Evolutionary conservation across 2,797 vertebrate genomes (phyloP), one percentile per base, ranked within the genome.

Genomic region (Allobates femoralis): DNA sequence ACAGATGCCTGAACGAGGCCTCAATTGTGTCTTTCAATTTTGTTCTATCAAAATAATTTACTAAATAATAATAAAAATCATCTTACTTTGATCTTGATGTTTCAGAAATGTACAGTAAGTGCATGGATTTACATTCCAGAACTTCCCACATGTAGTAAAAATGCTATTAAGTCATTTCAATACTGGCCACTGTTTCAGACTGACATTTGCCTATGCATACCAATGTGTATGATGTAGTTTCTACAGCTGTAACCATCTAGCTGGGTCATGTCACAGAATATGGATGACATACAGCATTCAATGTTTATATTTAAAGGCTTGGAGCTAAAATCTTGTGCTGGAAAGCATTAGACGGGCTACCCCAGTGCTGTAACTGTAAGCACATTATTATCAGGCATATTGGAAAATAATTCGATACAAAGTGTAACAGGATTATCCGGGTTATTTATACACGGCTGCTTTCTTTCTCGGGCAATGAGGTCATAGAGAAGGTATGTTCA

Each of bases 401-500:
- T 21, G 37, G 32, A 73, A 83, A 58, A 28, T 46, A 73, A 28
- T 28, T 58, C 5, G 8, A 58, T 28, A 28, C 56, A 46, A 46
- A 34, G 19, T 6, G 41, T 34, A 74, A 83, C 37, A 74, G 67
- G 37, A 26, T 34, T 34, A 83, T 51, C 15, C 26, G 66, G 53
- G 51, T 78, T 78, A 37, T n/a, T 37, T 78, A 46, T 78, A 78
- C 55, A 58, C 55, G 16, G 16, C 71, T 69, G 32, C 67, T 60
- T 71, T 50, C 58, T 50, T 71, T 60, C 58, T 50, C 56, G 50
- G 34, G 66, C 26, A 23, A 37, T 83, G 73, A 86, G 21, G 60
- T 82, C 73, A 86, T 77, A 23, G n/a, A 28, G 50, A 58, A 82
- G 32, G 73, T 77, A 86, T 82, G 60, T 62, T 10, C 16, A 76